These are phyloP conservation scores for Sylvilagus bachmani DNA, from an alignment of 2,113 vertebrate genomes.

Conservation along the genomic window DNA sequence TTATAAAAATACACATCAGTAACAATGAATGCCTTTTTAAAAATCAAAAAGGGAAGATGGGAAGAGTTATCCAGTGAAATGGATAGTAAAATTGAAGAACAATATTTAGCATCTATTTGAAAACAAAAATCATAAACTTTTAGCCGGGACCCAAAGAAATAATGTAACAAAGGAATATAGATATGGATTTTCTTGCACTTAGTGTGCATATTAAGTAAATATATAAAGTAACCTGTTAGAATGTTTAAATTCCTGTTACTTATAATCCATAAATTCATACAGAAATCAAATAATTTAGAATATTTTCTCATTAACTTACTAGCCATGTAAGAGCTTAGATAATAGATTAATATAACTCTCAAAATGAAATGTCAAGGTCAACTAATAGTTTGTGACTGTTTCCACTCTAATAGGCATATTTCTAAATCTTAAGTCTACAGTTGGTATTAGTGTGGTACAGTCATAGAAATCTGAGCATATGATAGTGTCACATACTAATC, in stretches of 20 bases:
- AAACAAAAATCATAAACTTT: no score
- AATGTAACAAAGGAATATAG: no score
- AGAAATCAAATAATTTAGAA: conserved; percentile 11
- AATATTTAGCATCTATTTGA: no score
- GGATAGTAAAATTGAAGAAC: no score
- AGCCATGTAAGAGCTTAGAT: conserved; percentile 5
- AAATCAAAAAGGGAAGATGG: no score
- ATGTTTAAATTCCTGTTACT: not conserved
- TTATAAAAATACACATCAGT: no score
- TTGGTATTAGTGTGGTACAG: not conserved
- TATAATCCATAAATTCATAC: not conserved
- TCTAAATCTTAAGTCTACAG: not conserved
- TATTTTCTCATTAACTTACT: conserved; percentile 12
- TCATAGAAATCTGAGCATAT: not conserved
- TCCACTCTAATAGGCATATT: conserved; percentile 22
- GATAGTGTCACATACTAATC: not conserved
- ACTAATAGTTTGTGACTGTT: not conserved
- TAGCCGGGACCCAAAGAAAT: no score
- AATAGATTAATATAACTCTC: not conserved
- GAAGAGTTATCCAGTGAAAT: no score
- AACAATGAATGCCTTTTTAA: no score
- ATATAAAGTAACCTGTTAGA: not conserved
- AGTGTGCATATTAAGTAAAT: not conserved
- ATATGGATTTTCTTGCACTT: not conserved
- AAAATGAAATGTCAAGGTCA: conserved; percentile 47